These are phyloP conservation scores for Kryptolebias marmoratus DNA, from an alignment of 2,113 vertebrate species.

Conservation along the genomic window DNA sequence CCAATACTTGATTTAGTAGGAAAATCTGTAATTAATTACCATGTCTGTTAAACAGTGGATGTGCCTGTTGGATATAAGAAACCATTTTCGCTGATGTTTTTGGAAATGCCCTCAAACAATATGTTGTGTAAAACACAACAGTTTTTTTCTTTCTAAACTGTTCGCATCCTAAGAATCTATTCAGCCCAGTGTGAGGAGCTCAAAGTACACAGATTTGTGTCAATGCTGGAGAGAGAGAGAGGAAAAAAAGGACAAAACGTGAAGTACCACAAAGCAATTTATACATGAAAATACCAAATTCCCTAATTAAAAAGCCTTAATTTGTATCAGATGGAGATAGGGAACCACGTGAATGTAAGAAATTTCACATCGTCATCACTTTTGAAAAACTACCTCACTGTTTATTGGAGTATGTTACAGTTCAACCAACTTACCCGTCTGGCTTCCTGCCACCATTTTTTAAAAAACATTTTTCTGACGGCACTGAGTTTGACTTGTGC, in stretches of 20 bases:
- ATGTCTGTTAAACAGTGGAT: background rate
- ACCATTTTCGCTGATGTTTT: background rate
- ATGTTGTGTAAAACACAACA: slow-evolving; percentile 4
- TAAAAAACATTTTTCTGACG: background rate
- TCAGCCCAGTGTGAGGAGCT: background rate
- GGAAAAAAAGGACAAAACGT: background rate
- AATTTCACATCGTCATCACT: background rate
- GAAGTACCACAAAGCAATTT: background rate
- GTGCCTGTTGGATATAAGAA: slow-evolving; percentile 2
- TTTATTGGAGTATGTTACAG: background rate
- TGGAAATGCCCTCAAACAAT: background rate
- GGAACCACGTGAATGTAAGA: background rate
- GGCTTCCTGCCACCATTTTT: background rate
- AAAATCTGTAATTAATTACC: background rate
- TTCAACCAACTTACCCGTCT: background rate
- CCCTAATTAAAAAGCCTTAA: background rate
- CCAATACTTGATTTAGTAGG: too few relatives aligned
- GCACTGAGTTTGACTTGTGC: background rate
- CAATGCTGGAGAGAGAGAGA: background rate
- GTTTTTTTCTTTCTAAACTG: background rate
- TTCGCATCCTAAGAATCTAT: background rate
- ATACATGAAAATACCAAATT: background rate
- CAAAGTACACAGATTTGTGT: background rate
- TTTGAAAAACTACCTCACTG: background rate
- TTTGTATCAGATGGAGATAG: background rate